Percentiles rank a stretch among this genome's conserved stretches.
Evolutionary conservation across 2,113 vertebrate species (phyloP).

Genomic region (Prionailurus bengalensis): DNA sequence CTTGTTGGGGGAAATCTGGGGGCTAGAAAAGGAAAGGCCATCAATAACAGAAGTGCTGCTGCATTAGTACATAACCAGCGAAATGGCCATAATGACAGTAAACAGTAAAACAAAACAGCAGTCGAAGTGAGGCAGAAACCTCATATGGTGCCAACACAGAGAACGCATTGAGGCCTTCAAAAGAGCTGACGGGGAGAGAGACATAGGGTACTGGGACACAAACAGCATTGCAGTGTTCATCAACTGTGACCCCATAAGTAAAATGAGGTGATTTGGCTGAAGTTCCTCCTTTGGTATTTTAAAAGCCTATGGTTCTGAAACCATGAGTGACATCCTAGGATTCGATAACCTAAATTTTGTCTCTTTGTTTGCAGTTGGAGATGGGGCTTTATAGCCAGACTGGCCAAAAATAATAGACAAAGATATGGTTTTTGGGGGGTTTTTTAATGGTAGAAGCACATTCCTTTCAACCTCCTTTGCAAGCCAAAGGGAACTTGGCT

Average conservation of each 20-base stretch:
- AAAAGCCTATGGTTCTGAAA: slow-evolving; percentile 36
- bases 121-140: not conserved
- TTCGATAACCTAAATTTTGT: slow-evolving; percentile 39
- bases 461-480: slow-evolving; percentile 14
- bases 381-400: not conserved
- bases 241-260: not conserved
- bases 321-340: not conserved
- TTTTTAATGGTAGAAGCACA: not conserved
- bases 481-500: not conserved
- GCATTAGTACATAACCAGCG: not conserved
- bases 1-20: slow-evolving; percentile 51
- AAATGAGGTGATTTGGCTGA: not conserved
- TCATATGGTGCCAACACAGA: slow-evolving; percentile 29
- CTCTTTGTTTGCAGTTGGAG: not conserved
- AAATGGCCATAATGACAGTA: slow-evolving; percentile 14
- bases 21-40: slow-evolving; percentile 11
- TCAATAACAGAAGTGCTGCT: not conserved
- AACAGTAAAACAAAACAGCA: slow-evolving; percentile 41
- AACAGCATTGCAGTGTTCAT: slow-evolving; percentile 66
- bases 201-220: slow-evolving; percentile 72
- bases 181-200: slow-evolving; percentile 56
- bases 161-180: not conserved
- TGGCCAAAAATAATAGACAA: slow-evolving; percentile 35
- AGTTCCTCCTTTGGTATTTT: slow-evolving; percentile 12
- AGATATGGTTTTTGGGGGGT: not conserved